Percentiles rank a stretch among this genome's conserved stretches.
Conservation (phyloP, 2,888 invertebrate species). For the Pachliopta kotzebuea region DNA sequence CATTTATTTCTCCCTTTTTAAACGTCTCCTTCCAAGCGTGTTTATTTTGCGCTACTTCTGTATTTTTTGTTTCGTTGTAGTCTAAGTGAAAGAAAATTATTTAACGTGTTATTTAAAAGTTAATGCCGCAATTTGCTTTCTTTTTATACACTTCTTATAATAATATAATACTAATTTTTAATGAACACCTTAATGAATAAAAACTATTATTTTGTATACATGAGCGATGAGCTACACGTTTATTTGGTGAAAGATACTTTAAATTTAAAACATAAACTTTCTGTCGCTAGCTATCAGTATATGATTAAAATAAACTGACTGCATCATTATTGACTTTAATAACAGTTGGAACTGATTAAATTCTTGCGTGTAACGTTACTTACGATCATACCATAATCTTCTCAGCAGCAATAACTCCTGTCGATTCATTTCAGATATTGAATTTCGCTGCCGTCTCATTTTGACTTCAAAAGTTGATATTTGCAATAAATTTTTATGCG, state of each 20-base stretch:
- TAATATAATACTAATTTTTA: too few species aligned
- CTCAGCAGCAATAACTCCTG: slow-evolving; percentile 59
- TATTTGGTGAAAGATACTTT: background rate
- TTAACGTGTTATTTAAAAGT: background rate
- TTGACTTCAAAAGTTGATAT: slow-evolving; percentile 52
- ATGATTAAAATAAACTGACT: background rate
- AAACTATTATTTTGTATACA: too few species aligned
- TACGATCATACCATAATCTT: slow-evolving; percentile 53
- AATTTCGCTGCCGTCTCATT: slow-evolving; percentile 48
- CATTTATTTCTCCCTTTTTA: slow-evolving; percentile 37
- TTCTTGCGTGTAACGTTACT: slow-evolving; percentile 40
- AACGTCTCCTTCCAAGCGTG: slow-evolving; percentile 28
- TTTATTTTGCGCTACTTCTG: slow-evolving; percentile 18
- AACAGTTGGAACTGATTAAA: slow-evolving; percentile 33
- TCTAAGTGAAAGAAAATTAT: slow-evolving; percentile 14
- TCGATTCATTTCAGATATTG: slow-evolving; percentile 64
- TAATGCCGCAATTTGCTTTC: too few species aligned
- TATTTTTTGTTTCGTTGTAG: slow-evolving; percentile 16
- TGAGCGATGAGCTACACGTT: too few species aligned
- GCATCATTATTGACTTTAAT: slow-evolving; percentile 43
- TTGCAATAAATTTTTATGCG: slow-evolving; percentile 68
- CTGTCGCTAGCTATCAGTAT: background rate
- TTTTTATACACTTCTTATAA: too few species aligned
- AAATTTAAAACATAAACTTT: background rate
- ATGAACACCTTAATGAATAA: too few species aligned